Conservation (phyloP, 2,797 vertebrate species). For the Champsocephalus esox region DNA sequence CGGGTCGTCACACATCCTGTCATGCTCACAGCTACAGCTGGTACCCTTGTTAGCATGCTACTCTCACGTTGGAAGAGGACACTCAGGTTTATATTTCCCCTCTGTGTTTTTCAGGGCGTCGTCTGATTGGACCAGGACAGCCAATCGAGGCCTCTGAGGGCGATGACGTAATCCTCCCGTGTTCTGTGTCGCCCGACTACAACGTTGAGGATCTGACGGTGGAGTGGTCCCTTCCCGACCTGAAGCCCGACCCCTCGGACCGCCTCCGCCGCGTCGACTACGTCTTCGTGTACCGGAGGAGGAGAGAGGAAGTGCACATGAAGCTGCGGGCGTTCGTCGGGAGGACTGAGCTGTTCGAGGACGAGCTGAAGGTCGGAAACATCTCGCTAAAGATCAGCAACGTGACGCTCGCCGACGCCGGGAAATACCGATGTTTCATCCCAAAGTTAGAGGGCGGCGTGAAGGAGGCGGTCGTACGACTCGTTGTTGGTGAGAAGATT, state of each 20-base stretch:
- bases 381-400: constrained; percentile 18
- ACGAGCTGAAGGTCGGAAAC: constrained; percentile 1
- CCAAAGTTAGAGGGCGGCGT: constrained; percentile 6
- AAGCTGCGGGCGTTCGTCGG: not conserved
- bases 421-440: constrained; percentile 26
- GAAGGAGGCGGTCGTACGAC: accelerated
- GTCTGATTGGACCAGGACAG: not conserved
- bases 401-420: constrained; percentile 18
- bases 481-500: constrained; percentile 34
- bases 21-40: too few relatives aligned
- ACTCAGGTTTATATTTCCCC: too few relatives aligned
- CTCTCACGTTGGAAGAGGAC: too few relatives aligned
- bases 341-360: constrained; percentile 10
- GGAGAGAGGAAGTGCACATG: constrained; percentile 10
- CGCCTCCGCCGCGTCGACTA: not conserved
- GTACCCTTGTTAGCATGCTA: too few relatives aligned
- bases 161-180: constrained; percentile 40
- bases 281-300: constrained; percentile 33
- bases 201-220: constrained; percentile 1
- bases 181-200: not conserved
- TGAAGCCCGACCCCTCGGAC: not conserved
- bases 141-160: constrained; percentile 19
- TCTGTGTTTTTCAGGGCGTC: too few relatives aligned
- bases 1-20: too few relatives aligned
- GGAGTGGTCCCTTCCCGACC: constrained; percentile 45